Base-by-base conservation (phyloP, 2,888 invertebrate species). In the Colletes collaris region DNA sequence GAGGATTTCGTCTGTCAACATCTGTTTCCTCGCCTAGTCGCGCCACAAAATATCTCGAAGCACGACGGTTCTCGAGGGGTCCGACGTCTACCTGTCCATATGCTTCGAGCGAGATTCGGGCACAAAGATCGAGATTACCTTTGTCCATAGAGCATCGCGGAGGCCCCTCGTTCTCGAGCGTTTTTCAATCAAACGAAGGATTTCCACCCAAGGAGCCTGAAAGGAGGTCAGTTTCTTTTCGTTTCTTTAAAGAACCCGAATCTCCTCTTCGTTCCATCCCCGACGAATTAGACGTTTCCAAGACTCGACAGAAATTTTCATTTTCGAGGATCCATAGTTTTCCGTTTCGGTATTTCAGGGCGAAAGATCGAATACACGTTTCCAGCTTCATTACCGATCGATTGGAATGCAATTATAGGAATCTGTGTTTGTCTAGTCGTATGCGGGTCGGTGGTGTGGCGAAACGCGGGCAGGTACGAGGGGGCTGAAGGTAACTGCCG, bases 1-100 rank as follows among this genome's bases (percentile, higher is more conserved):
- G 69, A 78, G 82, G 84, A 89, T 88, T 88, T 83, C 81, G 79
- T 71, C 70, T 83, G 84, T 83, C 86, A 83, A 90, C 91, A 91
- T 90, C 91, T 90, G 91, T 89, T 87, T 88, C 82, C 76, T 62
- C 73, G 72, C 72, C 70, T 78, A 79, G 56, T n/a, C 53, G 50
- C 50, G 37, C 68, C 65, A 49, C 67, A 68, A 59, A 56, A 66
- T 49, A 70, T 68, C 72, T 46, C 78, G 67, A 59, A 69, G 56
- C 44, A 46, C 53, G 10, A 56, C 52, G 19, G 44, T n/a, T 16
- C n/a, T 13, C 60, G 53, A 35, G 52, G 63, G 62, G 19, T 16
- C 27, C 16, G 16, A 55, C 63, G 66, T 37, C 70, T 52, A 86
- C 87, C 86, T 86, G 87, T 83, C 83, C 83, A 72, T 83, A 86